Percentiles rank a stretch among this genome's conserved stretches.
These are phyloP conservation scores for Drosophila cracens DNA, from an alignment of 2,888 invertebrate genomes.

Conservation along the genomic window DNA sequence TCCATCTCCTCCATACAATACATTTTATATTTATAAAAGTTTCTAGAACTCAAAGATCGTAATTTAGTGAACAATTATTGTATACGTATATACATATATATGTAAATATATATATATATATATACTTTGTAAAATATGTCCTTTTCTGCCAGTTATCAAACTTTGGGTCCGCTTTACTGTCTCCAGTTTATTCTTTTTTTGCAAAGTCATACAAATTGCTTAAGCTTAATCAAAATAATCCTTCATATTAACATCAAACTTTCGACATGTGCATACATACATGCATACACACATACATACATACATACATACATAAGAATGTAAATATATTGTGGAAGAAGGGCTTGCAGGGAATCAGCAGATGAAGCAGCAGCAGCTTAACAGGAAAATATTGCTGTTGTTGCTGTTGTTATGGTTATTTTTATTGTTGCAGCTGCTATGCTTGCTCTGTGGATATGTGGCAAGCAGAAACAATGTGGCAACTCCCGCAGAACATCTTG, in stretches of 20 bases:
- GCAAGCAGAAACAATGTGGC: conserved; percentile 60
- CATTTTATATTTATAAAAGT: neutral
- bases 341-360: neutral
- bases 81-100: neutral
- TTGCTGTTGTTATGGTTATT: conserved; percentile 4
- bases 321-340: conserved; percentile 2
- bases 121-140: neutral
- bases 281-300: neutral
- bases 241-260: conserved; percentile 22
- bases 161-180: neutral
- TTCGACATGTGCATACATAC: neutral
- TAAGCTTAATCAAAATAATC: conserved; percentile 6
- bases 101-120: neutral
- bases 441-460: conserved; percentile 35
- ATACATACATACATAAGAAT: neutral
- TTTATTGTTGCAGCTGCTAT: conserved; percentile 35
- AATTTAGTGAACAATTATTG: neutral
- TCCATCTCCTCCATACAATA: neutral
- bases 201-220: neutral
- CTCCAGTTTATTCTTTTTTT: neutral
- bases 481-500: conserved; percentile 75
- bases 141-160: neutral
- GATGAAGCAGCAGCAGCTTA: conserved; percentile 10
- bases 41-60: neutral
- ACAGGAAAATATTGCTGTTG: conserved; percentile 6